Evolutionary conservation across 2,888 invertebrate species (phyloP), one percentile per base, ranked within the genome.

Genomic region (Mechanitis messenoides): DNA sequence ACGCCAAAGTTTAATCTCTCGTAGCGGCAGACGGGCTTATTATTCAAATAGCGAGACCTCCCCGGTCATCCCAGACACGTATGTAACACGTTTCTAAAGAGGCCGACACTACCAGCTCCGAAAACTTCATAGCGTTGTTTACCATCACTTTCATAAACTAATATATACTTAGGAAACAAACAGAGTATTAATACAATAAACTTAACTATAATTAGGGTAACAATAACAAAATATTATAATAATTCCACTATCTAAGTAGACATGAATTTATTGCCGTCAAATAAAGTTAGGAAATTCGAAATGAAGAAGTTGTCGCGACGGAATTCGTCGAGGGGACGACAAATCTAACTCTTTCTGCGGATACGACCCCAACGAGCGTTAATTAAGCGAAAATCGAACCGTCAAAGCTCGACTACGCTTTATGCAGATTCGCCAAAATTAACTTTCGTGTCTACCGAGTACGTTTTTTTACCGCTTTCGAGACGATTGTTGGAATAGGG

Each of bases 311-410:
- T 75, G 75, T 75, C 76, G 73, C 69, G 72, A 65, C 77, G 80
- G 80, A 79, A 81, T 78, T 79, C 78, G 75, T 78, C 75, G 74
- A 76, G 77, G 74, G 79, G 72, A 77, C 76, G 76, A 78, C 79
- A 31, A 50, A 79, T 79, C 79, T 76, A 85, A 86, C 85, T 85
- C 86, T 84, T 86, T 84, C 84, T 80, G 66, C 55, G 72, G 72
- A 71, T 72, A 74, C 76, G 72, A 74, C 80, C 75, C 76, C 80
- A 71, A 74, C 80, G 80, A 78, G 80, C 82, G 85, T 84, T 89
- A 88, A 88, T 89, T 89, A 87, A 87, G 86, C 87, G 84, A 86
- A 87, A 87, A 88, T 87, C 87, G 84, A 87, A 87, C 84, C 83
- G 87, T 85, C 87, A 87, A 85, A 85, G 84, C 83, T 78, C 78